Conservation (phyloP, 2,888 invertebrate species). For the Pseudococcus longispinus region DNA sequence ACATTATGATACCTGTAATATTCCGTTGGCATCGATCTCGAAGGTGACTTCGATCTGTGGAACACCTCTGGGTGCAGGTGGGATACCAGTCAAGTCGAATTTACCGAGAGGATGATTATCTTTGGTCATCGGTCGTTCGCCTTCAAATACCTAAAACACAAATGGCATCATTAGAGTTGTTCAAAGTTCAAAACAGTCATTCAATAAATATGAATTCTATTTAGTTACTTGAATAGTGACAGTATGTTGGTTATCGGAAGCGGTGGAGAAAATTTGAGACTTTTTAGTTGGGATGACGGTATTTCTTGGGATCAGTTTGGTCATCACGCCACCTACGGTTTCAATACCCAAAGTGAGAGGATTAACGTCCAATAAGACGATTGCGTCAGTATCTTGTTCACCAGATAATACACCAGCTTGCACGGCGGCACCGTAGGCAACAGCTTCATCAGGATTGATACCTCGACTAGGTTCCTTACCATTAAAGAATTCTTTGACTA, state of each 20-base stretch:
- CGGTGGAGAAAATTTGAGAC: conserved; percentile 98
- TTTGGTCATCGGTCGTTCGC: conserved; percentile 99
- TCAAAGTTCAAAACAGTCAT: background rate
- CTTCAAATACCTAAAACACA: conserved; percentile 83
- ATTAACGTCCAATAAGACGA: conserved; percentile 96
- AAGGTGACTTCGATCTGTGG: conserved; percentile 95
- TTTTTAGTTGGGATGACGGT: conserved; percentile 99
- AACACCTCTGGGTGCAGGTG: conserved; percentile 91
- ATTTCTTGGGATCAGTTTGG: conserved; percentile 95
- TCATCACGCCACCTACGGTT: conserved; percentile 99
- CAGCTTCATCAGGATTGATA: conserved; percentile 99
- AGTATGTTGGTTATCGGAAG: conserved; percentile 98
- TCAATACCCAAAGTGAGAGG: conserved; percentile 99
- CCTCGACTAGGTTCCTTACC: conserved; percentile 98
- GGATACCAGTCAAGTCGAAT: conserved; percentile 96
- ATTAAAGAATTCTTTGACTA: conserved; percentile 93
- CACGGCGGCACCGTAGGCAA: conserved; percentile 97
- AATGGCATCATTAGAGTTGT: background rate
- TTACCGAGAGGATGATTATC: conserved; percentile 98
- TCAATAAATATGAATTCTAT: background rate
- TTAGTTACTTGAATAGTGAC: conserved; percentile 85
- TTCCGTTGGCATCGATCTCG: conserved; percentile 94
- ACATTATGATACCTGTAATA: conserved; percentile 71
- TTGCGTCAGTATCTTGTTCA: conserved; percentile 95
- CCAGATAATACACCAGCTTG: conserved; percentile 98